phyloP scores from a whole-genome alignment of 1,140 invertebrate species.

The Meloidogyne chitwoodi region DNA sequence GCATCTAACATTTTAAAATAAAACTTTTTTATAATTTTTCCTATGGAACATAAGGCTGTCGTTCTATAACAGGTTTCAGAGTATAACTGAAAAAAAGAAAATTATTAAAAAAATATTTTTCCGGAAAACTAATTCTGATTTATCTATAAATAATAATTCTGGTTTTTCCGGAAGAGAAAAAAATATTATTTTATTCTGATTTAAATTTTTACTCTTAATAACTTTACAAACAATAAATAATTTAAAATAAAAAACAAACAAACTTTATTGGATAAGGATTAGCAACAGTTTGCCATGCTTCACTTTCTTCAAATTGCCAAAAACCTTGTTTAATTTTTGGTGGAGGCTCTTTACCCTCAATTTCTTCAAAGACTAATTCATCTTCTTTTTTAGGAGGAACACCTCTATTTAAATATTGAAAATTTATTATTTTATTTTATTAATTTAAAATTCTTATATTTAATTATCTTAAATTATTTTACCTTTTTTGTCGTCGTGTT shows the following conservation, averaged over 20 bases:
- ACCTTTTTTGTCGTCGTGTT: background rate
- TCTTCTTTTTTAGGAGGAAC: constrained; percentile 41
- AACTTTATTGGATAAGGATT: constrained; percentile 60
- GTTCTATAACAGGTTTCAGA: constrained; percentile 55
- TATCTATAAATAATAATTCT: no score
- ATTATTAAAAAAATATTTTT: no score
- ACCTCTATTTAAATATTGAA: constrained; percentile 16
- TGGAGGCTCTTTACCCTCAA: constrained; percentile 29
- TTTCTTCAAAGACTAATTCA: constrained; percentile 27
- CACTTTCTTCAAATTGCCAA: constrained; percentile 56
- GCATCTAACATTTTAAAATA: background rate
- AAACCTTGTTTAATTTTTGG: constrained; percentile 37
- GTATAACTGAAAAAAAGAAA: constrained; percentile 41
- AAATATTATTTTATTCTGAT: no score
- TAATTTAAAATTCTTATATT: no score
- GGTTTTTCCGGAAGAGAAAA: background rate
- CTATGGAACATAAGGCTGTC: constrained; percentile 46
- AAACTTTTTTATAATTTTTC: background rate
- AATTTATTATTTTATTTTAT: background rate
- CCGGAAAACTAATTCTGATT: no score
- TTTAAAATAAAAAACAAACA: constrained; percentile 17
- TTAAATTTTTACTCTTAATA: no score
- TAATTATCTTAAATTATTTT: no score
- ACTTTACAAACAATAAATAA: no score
- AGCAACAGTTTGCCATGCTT: constrained; percentile 54